Conservation (phyloP, 2,113 vertebrate species). For the Ophthalmolycus amberensis region DNA sequence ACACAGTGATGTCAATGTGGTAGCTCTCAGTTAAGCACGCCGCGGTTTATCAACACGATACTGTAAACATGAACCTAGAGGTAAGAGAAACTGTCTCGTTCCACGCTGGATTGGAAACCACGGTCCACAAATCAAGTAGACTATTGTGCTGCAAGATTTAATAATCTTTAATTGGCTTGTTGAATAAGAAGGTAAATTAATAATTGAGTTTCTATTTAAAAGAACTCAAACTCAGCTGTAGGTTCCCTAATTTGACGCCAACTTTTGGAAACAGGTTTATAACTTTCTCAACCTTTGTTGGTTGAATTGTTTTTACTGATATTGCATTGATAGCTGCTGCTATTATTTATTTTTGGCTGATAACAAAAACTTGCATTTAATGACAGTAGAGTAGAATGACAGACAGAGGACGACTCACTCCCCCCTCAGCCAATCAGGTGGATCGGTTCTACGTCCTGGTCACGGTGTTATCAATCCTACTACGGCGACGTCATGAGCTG, state of each 20-base stretch:
- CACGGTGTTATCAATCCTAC: not conserved
- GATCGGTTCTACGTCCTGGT: slow-evolving; percentile 10
- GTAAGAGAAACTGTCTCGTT: not conserved
- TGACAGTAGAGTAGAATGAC: too few species aligned
- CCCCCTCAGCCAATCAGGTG: not conserved
- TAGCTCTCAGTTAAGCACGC: not conserved
- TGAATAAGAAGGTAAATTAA: not conserved
- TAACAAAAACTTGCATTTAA: too few species aligned
- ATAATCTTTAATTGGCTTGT: not conserved
- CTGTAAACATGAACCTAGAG: not conserved
- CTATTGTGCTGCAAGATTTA: not conserved
- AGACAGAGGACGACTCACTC: slow-evolving; percentile 14
- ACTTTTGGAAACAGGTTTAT: too few species aligned
- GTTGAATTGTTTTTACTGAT: not conserved
- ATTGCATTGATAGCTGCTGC: too few species aligned
- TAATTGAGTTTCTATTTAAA: not conserved
- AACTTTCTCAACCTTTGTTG: too few species aligned
- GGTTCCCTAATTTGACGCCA: too few species aligned
- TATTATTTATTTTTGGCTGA: not conserved
- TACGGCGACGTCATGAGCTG: too few species aligned
- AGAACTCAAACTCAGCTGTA: too few species aligned
- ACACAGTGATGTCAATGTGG: not conserved
- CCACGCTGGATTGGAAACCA: not conserved
- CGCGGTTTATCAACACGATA: not conserved
- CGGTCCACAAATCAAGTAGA: not conserved